Conservation (phyloP, 2,797 vertebrate species). For the Arctocebus calabarensis region DNA sequence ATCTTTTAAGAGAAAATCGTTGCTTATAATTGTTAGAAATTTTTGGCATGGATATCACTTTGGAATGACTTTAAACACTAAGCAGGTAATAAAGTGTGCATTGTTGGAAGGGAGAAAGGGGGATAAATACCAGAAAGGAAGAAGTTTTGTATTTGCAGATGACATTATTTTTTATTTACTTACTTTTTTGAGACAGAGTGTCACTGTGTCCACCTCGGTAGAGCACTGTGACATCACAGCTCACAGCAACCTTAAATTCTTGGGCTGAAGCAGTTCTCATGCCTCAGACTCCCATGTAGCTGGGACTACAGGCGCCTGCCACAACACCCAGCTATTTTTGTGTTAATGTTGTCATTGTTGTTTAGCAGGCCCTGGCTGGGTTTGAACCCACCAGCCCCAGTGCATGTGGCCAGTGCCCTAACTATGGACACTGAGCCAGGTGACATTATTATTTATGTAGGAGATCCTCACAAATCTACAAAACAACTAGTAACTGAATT, state of each 20-base stretch:
- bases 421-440: not conserved
- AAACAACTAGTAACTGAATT: conserved; percentile 48
- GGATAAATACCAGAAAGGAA: conserved; percentile 12
- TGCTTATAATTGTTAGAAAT: conserved; percentile 39
- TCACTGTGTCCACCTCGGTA: too few relatives aligned
- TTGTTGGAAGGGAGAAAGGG: not conserved
- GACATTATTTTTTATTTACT: not conserved
- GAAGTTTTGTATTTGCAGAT: not conserved
- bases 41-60: conserved; percentile 40
- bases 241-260: too few relatives aligned
- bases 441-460: conserved; percentile 26
- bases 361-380: too few relatives aligned
- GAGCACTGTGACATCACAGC: too few relatives aligned
- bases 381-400: too few relatives aligned
- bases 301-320: too few relatives aligned
- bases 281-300: too few relatives aligned
- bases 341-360: too few relatives aligned
- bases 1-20: conserved; percentile 35
- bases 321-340: too few relatives aligned
- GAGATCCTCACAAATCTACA: not conserved
- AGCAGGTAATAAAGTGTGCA: not conserved
- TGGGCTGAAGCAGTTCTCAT: too few relatives aligned
- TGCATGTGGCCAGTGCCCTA: too few relatives aligned
- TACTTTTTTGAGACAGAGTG: too few relatives aligned
- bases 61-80: conserved; percentile 22